Evolutionary conservation across 2,888 invertebrate species (phyloP), one percentile per base, ranked within the genome.

Genomic region (Mamestra brassicae): DNA sequence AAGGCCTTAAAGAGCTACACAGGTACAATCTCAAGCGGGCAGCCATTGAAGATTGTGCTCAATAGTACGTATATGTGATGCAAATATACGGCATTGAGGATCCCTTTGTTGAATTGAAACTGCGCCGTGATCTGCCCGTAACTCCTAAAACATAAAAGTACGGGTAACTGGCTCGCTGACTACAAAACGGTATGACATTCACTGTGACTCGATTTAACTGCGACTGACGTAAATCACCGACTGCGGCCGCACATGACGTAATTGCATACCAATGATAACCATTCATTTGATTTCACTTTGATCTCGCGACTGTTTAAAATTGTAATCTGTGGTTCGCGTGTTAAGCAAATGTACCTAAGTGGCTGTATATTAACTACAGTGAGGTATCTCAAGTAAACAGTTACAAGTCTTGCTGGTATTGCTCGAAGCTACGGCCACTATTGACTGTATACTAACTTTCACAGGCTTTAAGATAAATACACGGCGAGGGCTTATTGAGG

Each of bases 371-470:
- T 68, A 67, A 70, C 36, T 58, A 60, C 52, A 36, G 75, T 36
- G 17, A 80, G 75, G 60, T 61, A 72, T 52, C 66, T 47, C 54
- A 55, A 71, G 74, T 58, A 79, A 72, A 83, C 80, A 42, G 70
- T n/a, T 70, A 54, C 45, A 69, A 84, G 70, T 61, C 47, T 57
- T 68, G 66, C 45, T 54, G 13, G 38, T 64, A 71, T 71, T 50
- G 62, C 83, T 67, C 60, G 38, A 42, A 66, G 69, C 65, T 57
- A 72, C 54, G 62, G 57, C n/a, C 62, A 17, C 71, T 85, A 68
- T 85, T 83, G 70, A 83, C 81, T 69, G 64, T 76, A 36, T 62
- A 74, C 74, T 81, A 85, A 83, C 78, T 83, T 80, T 68, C 62
- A 71, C 69, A 11, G 66, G 72, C 67, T 74, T 63, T 68, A 85